A percentile compares a stretch with the other conserved stretches of the same genome.
Evolutionary conservation across 2,888 invertebrate genomes (phyloP).

Genomic region (Conomelus anceps): DNA sequence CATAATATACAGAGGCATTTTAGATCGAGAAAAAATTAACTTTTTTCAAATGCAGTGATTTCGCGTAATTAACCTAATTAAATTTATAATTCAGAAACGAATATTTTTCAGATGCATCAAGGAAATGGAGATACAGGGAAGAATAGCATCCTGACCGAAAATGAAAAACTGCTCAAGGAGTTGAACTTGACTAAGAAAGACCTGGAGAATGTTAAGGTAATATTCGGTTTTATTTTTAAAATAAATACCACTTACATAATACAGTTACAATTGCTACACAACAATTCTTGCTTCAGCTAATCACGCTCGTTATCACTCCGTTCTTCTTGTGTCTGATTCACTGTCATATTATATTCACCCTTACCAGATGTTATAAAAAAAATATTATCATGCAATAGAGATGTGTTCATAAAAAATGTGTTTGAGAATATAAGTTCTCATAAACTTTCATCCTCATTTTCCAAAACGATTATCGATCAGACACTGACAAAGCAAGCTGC

Average conservation of each 20-base stretch:
- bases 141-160: conserved; percentile 48
- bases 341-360: too few relatives aligned
- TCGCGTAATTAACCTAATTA: too few relatives aligned
- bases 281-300: not conserved
- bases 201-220: conserved; percentile 81
- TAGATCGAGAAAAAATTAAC: too few relatives aligned
- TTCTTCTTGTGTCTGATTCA: conserved; percentile 1
- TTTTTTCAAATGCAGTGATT: too few relatives aligned
- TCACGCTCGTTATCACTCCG: not conserved
- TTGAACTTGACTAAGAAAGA: conserved; percentile 78
- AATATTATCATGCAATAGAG: not conserved
- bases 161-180: conserved; percentile 74
- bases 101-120: not conserved
- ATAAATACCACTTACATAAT: not conserved
- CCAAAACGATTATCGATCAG: too few relatives aligned
- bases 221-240: conserved; percentile 31
- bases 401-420: too few relatives aligned
- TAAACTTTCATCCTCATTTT: too few relatives aligned
- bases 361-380: not conserved
- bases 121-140: not conserved
- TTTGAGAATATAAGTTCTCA: too few relatives aligned
- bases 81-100: too few relatives aligned
- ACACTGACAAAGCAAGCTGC: too few relatives aligned
- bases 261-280: not conserved
- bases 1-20: too few relatives aligned